Percentiles rank a stretch among this genome's conserved stretches.
phyloP scores from a whole-genome alignment of 2,113 vertebrate genomes.

The Dicrurus megarhynchus region DNA sequence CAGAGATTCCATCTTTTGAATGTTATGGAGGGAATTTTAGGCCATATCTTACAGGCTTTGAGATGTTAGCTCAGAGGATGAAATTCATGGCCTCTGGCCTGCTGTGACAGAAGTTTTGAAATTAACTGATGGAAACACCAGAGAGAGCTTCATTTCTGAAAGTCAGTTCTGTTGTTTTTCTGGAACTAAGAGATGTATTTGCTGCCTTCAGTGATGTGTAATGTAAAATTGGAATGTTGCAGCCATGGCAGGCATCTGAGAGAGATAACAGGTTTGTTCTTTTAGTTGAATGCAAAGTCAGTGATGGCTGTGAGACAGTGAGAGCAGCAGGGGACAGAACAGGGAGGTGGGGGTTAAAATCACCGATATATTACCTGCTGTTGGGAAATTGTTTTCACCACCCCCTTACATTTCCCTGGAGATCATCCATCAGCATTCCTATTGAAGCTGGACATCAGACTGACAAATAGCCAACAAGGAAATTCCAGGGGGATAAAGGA shows the following conservation, averaged over 20 bases:
- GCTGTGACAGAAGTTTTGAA: neutral
- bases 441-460: neutral
- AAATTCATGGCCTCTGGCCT: neutral
- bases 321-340: neutral
- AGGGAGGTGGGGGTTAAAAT: neutral
- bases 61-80: neutral
- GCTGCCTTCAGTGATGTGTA: neutral
- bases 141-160: neutral
- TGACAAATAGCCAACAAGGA: neutral
- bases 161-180: neutral
- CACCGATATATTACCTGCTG: neutral
- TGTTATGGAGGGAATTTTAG: neutral
- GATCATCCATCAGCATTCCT: neutral
- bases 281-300: rapidly evolving
- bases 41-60: neutral
- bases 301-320: neutral
- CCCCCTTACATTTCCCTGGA: neutral
- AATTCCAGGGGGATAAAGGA: neutral
- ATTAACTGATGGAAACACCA: neutral
- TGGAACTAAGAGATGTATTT: neutral
- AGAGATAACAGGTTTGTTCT: neutral
- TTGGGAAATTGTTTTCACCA: neutral
- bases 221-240: neutral
- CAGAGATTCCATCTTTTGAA: neutral
- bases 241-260: neutral